Conservation (phyloP, 2,888 invertebrate species). For the Cantharis lateralis region DNA sequence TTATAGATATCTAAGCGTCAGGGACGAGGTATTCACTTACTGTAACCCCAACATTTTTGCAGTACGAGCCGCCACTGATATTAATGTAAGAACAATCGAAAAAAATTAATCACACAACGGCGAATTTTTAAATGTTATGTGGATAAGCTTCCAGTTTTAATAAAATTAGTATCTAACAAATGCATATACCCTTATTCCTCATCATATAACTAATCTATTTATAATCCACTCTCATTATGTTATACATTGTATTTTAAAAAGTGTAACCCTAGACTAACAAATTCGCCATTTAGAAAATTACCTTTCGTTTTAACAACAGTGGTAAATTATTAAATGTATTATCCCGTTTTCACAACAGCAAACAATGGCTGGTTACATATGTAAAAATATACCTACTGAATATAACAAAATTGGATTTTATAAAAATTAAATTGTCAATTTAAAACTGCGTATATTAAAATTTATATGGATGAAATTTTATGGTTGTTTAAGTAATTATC, state of each 20-base stretch:
- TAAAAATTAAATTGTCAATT: background rate
- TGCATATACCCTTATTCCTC: background rate
- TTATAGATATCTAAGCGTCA: no score
- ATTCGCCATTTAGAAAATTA: constrained; percentile 1
- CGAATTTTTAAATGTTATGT: background rate
- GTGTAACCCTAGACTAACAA: background rate
- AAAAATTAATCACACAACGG: background rate
- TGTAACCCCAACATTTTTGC: no score
- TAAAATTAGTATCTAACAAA: background rate
- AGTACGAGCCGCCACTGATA: no score
- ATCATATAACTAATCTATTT: background rate
- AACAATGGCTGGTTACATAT: background rate
- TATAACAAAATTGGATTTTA: background rate
- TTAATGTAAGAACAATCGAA: background rate
- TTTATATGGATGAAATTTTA: background rate
- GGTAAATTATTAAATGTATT: background rate
- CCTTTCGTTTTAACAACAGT: background rate
- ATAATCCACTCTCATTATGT: constrained; percentile 3
- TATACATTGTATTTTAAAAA: background rate
- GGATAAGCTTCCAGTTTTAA: background rate
- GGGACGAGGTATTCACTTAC: no score
- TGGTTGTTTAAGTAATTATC: background rate
- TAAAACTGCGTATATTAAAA: background rate
- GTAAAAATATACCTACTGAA: background rate
- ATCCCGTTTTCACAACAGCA: background rate